phyloP scores from a whole-genome alignment of 2,797 vertebrate species.

The Tenualosa thibaudeaui region DNA sequence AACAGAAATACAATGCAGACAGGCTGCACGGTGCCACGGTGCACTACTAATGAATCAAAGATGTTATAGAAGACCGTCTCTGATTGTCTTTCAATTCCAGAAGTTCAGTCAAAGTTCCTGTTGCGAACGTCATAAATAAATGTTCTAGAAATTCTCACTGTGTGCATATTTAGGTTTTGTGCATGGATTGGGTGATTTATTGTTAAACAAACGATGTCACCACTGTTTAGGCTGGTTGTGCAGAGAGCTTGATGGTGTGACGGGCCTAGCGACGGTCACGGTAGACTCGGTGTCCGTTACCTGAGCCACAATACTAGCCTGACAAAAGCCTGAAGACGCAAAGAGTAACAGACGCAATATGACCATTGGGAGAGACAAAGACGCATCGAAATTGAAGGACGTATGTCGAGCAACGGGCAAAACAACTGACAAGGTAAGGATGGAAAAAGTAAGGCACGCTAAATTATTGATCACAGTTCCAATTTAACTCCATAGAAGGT shows the following conservation, averaged over 20 bases:
- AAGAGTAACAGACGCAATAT: slow-evolving; percentile 28
- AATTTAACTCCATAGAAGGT: background rate
- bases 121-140: slow-evolving; percentile 2
- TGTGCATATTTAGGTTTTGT: background rate
- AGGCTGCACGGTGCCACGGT: no score
- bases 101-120: background rate
- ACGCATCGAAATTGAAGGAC: slow-evolving; percentile 43
- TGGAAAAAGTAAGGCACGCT: slow-evolving; percentile 8
- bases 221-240: slow-evolving; percentile 24
- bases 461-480: slow-evolving; percentile 16
- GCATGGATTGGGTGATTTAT: slow-evolving; percentile 38
- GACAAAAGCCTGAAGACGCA: slow-evolving; percentile 3
- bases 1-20: no score
- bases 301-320: slow-evolving; percentile 28
- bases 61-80: no score
- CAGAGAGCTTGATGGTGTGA: slow-evolving; percentile 9
- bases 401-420: slow-evolving; percentile 52
- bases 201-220: slow-evolving; percentile 39
- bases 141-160: no score
- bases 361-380: slow-evolving; percentile 53
- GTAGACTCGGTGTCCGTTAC: slow-evolving; percentile 35
- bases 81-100: no score
- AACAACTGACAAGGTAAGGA: slow-evolving; percentile 62
- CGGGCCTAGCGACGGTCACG: slow-evolving; percentile 35
- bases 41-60: no score